A percentile compares a stretch with the other conserved stretches of the same genome.
Evolutionary conservation across 2,888 invertebrate genomes (phyloP).

Genomic region (Griposia aprilina): DNA sequence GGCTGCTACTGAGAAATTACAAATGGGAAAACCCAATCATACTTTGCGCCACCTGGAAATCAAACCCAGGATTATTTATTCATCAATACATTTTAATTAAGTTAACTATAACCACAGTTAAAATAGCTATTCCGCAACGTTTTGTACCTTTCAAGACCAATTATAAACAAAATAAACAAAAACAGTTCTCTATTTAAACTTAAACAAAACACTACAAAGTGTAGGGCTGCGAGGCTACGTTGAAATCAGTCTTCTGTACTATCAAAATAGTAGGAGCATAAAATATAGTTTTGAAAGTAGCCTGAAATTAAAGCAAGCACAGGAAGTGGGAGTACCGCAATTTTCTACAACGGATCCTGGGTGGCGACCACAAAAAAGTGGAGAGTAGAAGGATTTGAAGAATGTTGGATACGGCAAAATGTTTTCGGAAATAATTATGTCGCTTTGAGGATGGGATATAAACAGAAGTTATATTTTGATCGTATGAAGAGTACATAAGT

Average conservation of each 20-base stretch:
- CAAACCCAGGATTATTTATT: neutral
- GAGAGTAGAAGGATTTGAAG: slow-evolving; percentile 25
- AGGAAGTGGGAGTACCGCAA: slow-evolving; percentile 74
- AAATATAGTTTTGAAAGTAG: slow-evolving; percentile 75
- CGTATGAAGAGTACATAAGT: too few relatives aligned
- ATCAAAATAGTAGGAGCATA: slow-evolving; percentile 68
- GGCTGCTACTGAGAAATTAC: neutral
- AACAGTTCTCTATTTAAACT: slow-evolving; percentile 3
- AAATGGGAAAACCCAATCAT: neutral
- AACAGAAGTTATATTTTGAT: too few relatives aligned
- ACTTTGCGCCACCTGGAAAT: neutral
- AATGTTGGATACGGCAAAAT: slow-evolving; percentile 43
- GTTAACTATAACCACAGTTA: neutral
- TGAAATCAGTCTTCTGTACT: slow-evolving; percentile 36
- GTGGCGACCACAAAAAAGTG: slow-evolving; percentile 70
- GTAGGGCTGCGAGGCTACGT: slow-evolving; percentile 9
- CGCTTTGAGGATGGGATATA: too few relatives aligned
- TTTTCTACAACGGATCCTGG: slow-evolving; percentile 77
- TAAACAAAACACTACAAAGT: slow-evolving; percentile 18
- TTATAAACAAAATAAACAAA: slow-evolving; percentile 9
- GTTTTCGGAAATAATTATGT: neutral
- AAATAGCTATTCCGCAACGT: neutral
- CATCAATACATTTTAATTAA: neutral
- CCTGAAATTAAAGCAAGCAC: slow-evolving; percentile 79
- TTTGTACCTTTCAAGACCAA: neutral